A percentile compares a stretch with the other conserved stretches of the same genome.
Evolutionary conservation across 2,113 vertebrate genomes (phyloP).

Genomic region (Herpetotheres cachinnans): DNA sequence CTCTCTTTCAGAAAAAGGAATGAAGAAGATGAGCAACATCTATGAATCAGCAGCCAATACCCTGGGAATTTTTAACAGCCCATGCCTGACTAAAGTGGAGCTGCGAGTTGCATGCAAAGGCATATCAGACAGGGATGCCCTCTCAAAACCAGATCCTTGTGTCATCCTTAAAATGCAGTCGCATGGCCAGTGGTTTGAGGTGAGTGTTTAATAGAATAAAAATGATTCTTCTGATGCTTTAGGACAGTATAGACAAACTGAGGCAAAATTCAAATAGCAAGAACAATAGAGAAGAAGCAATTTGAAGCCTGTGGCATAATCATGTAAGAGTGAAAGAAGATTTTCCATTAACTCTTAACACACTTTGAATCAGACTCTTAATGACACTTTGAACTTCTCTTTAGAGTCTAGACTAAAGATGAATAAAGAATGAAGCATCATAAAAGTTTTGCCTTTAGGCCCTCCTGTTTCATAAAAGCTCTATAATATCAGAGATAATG

Average conservation of each 20-base stretch:
- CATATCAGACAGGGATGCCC: conserved; percentile 90
- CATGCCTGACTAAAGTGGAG: conserved; percentile 95
- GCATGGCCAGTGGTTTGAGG: conserved; percentile 96
- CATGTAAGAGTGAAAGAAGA: not conserved
- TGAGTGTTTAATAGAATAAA: conserved; percentile 56
- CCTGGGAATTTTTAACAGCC: conserved; percentile 90
- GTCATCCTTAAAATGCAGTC: conserved; percentile 96
- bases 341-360: not conserved
- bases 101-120: conserved; percentile 90
- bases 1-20: conserved; percentile 63
- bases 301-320: not conserved
- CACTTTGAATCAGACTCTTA: not conserved
- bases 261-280: not conserved
- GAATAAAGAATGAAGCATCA: not conserved
- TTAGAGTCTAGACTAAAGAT: not conserved
- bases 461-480: not conserved
- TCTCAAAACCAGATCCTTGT: conserved; percentile 95
- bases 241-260: not conserved
- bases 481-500: not conserved
- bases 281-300: not conserved
- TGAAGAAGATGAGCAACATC: conserved; percentile 92
- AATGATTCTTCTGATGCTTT: not conserved
- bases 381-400: not conserved
- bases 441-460: not conserved
- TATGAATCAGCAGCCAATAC: conserved; percentile 94